These are phyloP conservation scores for Taurulus bubalis DNA, from an alignment of 2,113 vertebrate genomes.

Conservation along the genomic window DNA sequence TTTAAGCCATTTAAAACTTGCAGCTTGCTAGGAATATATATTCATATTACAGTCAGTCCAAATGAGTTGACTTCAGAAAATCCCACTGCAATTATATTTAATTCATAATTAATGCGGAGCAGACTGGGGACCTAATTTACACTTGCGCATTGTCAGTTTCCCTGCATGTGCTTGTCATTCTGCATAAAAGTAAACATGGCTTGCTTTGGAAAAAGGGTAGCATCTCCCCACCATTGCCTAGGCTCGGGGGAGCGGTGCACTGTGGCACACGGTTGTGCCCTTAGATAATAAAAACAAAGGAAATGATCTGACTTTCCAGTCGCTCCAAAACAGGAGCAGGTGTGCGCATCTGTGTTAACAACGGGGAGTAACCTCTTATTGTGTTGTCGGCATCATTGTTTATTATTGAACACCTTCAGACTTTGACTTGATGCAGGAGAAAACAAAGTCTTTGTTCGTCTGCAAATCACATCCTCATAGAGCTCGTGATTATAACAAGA, in stretches of 20 bases:
- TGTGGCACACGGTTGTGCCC: slow-evolving; percentile 65
- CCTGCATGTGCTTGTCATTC: slow-evolving; percentile 83
- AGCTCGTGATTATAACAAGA: slow-evolving; percentile 55
- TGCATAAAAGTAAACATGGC: slow-evolving; percentile 79
- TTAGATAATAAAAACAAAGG: slow-evolving; percentile 76
- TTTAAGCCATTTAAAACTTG: slow-evolving; percentile 55
- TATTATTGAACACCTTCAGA: slow-evolving; percentile 49
- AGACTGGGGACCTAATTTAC: slow-evolving; percentile 85
- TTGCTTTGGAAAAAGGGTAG: slow-evolving; percentile 75
- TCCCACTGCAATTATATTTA: slow-evolving; percentile 82
- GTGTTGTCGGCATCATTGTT: slow-evolving; percentile 42
- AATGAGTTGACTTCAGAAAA: slow-evolving; percentile 81
- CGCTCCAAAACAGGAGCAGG: slow-evolving; percentile 61
- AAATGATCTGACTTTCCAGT: slow-evolving; percentile 56
- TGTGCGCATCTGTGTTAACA: slow-evolving; percentile 55
- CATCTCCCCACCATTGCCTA: slow-evolving; percentile 72
- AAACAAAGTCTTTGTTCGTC: slow-evolving; percentile 55
- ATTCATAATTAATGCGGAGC: slow-evolving; percentile 85
- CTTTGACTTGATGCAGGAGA: slow-evolving; percentile 33
- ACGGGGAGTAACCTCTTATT: slow-evolving; percentile 47
- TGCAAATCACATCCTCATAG: slow-evolving; percentile 42
- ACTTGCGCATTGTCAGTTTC: slow-evolving; percentile 81
- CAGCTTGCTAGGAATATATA: slow-evolving; percentile 67
- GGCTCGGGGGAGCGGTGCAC: slow-evolving; percentile 77
- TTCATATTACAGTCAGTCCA: slow-evolving; percentile 78